Conservation (phyloP, 92 coral and sea anemone species). For the Ricordea florida region DNA sequence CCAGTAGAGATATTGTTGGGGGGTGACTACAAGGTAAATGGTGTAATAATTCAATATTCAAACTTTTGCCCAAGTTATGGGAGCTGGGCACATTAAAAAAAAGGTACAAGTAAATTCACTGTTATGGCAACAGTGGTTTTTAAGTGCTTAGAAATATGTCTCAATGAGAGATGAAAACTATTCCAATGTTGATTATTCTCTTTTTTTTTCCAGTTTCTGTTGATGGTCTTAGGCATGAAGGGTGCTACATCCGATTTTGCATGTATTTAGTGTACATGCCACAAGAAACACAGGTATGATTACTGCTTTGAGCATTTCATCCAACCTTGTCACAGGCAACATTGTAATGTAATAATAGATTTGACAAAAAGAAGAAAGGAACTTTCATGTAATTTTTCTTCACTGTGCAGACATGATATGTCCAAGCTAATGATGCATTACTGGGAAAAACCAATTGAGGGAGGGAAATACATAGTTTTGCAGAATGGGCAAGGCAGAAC, state of each 20-base stretch:
- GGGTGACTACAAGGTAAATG: constrained; percentile 49
- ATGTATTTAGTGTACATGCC: constrained; percentile 29
- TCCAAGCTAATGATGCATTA: constrained; percentile 50
- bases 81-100: not conserved
- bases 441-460: constrained; percentile 34
- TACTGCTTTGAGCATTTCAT: constrained; percentile 1
- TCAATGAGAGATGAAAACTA: not conserved
- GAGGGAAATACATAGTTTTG: constrained; percentile 40
- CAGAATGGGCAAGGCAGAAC: constrained; percentile 35
- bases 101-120: constrained; percentile 4
- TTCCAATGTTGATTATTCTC: not conserved
- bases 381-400: not conserved
- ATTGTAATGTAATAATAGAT: not conserved
- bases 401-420: constrained; percentile 46
- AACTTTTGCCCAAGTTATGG: not conserved
- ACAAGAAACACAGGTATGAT: constrained; percentile 2
- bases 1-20: constrained; percentile 36
- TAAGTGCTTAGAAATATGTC: not conserved
- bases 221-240: constrained; percentile 22
- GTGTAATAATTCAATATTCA: not conserved
- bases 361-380: not conserved
- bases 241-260: constrained; percentile 61
- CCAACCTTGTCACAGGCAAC: constrained; percentile 2
- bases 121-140: constrained; percentile 5
- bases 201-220: constrained; percentile 3